Conservation (phyloP, 1,140 invertebrate species). For the Cydia pomonella region DNA sequence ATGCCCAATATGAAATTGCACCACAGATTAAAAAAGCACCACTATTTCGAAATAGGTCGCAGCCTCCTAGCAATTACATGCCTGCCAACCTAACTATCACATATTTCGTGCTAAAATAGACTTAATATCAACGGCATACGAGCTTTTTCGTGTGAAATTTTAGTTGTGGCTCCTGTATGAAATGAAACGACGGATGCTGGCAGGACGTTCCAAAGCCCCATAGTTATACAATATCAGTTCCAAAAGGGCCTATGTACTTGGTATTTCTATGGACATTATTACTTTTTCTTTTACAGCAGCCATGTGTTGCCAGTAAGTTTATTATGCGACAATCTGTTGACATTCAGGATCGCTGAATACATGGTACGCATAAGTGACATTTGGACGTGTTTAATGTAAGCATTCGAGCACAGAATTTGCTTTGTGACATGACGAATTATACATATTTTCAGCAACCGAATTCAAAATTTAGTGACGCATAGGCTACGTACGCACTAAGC, state of each 20-base stretch:
- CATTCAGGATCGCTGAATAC: conserved; percentile 14
- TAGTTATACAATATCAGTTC: not conserved
- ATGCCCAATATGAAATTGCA: no score
- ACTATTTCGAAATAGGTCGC: conserved; percentile 30
- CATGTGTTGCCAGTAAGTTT: conserved; percentile 12
- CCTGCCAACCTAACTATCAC: not conserved
- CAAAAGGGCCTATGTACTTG: not conserved
- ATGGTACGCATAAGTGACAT: conserved; percentile 2
- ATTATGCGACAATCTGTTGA: conserved; percentile 3
- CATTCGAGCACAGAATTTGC: not conserved
- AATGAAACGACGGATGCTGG: conserved; percentile 6
- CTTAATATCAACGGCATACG: not conserved
- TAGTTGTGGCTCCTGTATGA: not conserved
- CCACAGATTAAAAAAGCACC: conserved; percentile 24
- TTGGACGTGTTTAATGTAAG: not conserved
- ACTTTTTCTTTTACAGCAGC: not conserved
- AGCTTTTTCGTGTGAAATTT: not conserved
- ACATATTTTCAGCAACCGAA: not conserved
- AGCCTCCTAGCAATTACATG: conserved; percentile 18
- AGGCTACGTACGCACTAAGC: no score
- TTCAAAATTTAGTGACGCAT: no score
- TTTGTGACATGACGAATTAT: not conserved
- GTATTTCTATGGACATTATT: not conserved
- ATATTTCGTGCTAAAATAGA: not conserved
- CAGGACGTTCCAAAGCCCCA: conserved; percentile 20